Percentiles rank a stretch among this genome's conserved stretches.
Evolutionary conservation across 2,113 vertebrate species (phyloP).

Genomic region (Rhinolophus sinicus): DNA sequence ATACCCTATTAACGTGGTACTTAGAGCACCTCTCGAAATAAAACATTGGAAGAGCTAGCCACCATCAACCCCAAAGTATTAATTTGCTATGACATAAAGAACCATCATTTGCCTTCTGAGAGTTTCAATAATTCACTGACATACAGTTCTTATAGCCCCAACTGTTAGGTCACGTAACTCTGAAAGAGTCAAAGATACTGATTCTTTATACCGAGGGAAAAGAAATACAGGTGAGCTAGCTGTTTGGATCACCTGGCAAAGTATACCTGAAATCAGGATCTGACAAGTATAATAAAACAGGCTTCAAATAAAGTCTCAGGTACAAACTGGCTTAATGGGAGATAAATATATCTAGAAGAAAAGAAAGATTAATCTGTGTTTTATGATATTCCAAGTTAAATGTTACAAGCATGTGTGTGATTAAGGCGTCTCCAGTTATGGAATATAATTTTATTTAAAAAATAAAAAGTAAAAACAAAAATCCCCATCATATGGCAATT

Average conservation of each 20-base stretch:
- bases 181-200: not conserved
- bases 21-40: not conserved
- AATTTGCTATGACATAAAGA: not conserved
- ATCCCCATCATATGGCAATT: not conserved
- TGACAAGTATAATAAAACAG: not conserved
- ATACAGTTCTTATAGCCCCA: not conserved
- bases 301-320: constrained; percentile 27
- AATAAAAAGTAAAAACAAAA: not conserved
- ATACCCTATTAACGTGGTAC: not conserved
- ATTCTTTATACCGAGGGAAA: not conserved
- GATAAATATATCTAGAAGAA: not conserved
- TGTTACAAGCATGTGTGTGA: not conserved
- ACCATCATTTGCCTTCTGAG: not conserved
- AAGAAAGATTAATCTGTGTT: not conserved
- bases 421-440: not conserved
- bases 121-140: not conserved
- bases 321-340: constrained; percentile 7
- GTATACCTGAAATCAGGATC: not conserved
- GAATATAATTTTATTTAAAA: not conserved
- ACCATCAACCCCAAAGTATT: not conserved
- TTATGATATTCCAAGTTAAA: constrained; percentile 33
- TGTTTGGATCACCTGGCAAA: not conserved
- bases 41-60: not conserved
- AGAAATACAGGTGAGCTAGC: not conserved
- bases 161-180: not conserved